phyloP scores from a whole-genome alignment of 2,888 invertebrate species.

The Erebia ligea region DNA sequence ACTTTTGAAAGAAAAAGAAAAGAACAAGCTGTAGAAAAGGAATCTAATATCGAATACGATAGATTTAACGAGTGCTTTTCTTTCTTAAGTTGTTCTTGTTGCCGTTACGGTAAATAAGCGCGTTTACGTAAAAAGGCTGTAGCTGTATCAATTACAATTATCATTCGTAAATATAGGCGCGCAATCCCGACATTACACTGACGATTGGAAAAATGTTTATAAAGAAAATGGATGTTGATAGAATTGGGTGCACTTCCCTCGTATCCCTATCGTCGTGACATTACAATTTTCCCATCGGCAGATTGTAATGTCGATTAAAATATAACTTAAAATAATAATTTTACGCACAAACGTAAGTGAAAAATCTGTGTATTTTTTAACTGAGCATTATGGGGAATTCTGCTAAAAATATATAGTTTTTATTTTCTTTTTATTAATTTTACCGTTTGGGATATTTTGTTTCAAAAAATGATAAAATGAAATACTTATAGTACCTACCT shows the following conservation, averaged over 20 bases:
- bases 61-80: background rate
- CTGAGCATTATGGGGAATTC: background rate
- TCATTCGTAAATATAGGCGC: background rate
- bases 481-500: too few relatives aligned
- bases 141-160: background rate
- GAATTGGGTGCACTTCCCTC: background rate
- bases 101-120: background rate
- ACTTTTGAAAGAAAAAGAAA: constrained; percentile 15
- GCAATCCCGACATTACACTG: background rate
- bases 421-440: too few relatives aligned
- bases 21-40: background rate
- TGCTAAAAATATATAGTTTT: too few relatives aligned
- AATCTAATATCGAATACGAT: background rate
- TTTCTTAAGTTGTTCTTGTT: constrained; percentile 13
- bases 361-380: background rate
- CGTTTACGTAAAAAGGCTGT: background rate
- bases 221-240: background rate
- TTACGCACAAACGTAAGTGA: constrained; percentile 8
- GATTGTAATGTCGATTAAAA: constrained; percentile 1
- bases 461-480: too few relatives aligned
- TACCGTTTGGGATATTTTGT: too few relatives aligned
- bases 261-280: too few relatives aligned
- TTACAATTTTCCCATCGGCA: background rate
- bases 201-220: background rate
- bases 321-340: background rate